phyloP scores from a whole-genome alignment of 2,797 vertebrate genomes.

The Chlorospingus semifuscus region DNA sequence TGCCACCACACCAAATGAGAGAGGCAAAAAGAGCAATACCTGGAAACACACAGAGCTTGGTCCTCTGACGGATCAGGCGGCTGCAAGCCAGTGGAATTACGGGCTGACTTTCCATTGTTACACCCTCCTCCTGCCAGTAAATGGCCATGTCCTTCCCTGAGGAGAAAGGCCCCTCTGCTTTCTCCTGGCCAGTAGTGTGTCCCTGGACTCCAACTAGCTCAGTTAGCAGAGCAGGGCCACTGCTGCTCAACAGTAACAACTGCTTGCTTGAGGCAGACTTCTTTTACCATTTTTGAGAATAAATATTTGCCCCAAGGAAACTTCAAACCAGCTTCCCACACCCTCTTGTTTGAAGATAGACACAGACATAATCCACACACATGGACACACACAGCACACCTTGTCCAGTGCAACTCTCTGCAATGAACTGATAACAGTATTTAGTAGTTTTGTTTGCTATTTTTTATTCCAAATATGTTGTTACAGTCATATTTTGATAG shows the following conservation, averaged over 20 bases:
- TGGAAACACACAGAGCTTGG: background rate
- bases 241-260: background rate
- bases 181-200: background rate
- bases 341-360: background rate
- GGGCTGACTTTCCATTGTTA: background rate
- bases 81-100: background rate
- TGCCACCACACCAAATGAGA: background rate
- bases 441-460: background rate
- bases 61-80: background rate
- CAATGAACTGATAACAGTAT: background rate
- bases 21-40: background rate
- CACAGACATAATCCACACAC: background rate
- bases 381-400: background rate
- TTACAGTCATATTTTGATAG: background rate
- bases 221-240: background rate
- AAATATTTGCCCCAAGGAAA: background rate
- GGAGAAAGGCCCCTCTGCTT: background rate
- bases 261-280: background rate
- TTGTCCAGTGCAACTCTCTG: background rate
- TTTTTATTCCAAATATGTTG: background rate
- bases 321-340: background rate
- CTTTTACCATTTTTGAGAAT: background rate
- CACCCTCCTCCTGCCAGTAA: background rate
- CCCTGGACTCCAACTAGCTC: background rate
- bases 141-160: rapidly evolving